Conservation (phyloP, 1,140 invertebrate genomes). For the Ganaspis sp. region DNA sequence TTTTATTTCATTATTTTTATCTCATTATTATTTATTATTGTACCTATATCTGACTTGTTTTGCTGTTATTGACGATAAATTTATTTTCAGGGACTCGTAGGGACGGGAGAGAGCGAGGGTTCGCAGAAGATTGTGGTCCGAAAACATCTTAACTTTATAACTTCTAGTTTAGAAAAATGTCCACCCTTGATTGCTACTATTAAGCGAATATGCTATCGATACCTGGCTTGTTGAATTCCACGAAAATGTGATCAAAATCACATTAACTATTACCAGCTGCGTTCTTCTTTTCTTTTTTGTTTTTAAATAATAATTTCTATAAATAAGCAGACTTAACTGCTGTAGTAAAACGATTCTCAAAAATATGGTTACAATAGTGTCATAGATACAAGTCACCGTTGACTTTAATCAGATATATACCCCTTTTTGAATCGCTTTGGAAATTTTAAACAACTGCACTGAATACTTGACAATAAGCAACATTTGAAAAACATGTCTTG, state of each 20-base stretch:
- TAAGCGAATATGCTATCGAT: conserved; percentile 37
- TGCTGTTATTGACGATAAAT: conserved; percentile 35
- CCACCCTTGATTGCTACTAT: background rate
- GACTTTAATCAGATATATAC: background rate
- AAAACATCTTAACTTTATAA: conserved; percentile 70
- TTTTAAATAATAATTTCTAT: background rate
- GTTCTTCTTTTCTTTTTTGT: background rate
- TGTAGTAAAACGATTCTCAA: background rate
- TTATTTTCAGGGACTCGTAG: conserved; percentile 74
- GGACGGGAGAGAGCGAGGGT: conserved; percentile 67
- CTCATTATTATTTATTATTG: no score
- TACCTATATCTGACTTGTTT: no score
- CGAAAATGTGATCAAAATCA: background rate
- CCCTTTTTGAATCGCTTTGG: conserved; percentile 5
- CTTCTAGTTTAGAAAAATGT: background rate
- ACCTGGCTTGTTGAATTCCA: conserved; percentile 37
- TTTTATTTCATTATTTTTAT: no score
- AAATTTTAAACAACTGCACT: background rate
- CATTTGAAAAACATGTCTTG: background rate
- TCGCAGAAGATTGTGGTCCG: conserved; percentile 70
- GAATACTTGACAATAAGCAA: conserved; percentile 11
- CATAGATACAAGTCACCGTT: conserved; percentile 4
- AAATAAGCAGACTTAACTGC: background rate
- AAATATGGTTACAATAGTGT: conserved; percentile 6
- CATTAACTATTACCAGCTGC: background rate